Base-by-base conservation (phyloP, 2,113 vertebrate genomes). In the Malurus elegans region DNA sequence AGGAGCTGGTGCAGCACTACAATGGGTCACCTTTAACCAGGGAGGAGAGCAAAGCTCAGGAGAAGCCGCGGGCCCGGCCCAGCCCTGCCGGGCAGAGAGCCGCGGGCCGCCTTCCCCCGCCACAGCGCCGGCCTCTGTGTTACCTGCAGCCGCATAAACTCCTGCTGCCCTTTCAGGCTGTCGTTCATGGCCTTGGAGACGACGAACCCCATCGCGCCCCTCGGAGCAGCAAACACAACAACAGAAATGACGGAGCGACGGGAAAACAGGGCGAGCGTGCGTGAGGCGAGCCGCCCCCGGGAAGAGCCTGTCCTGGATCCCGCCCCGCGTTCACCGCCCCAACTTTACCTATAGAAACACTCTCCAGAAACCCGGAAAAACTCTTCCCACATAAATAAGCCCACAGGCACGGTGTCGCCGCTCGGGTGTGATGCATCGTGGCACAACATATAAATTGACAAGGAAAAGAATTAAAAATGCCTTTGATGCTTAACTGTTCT, bases 61-160 rank as follows among this genome's bases (percentile, higher is more conserved):
- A 4, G 28, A 1, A 7, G 50, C 44, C 2, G 12, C 48, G 6
- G 4, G 65, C n/a, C 31, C 7, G 4, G 65, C n/a, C 31, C 34
- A 0, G 42, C 75, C 3, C 26, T 0, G 26, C 0, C 16, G 0
- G 62, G 4, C 29, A 10, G 57, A 8, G 17, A 21, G 53, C 34
- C 14, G 18, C 0, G 25, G 44, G 25, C 2, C 8, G 5, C 53
- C 50, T 32, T 25, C 13, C 54, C 34, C 40, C 56, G 14, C 56
- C 8, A 23, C 5, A 36, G 57, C 28, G 34, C 44, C 42, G 12
- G 47, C 24, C 4, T 4, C 5, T 0, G 66, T 42, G 94, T 91
- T 97, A 99, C 99, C 98, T 99, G 99, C 94, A 45, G 67, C 98
- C 98, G 91, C 98, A 98, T 98, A 23, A 99, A 98, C 80, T 99